phyloP scores from a whole-genome alignment of 2,113 vertebrate genomes.

The Chaetodon auriga region DNA sequence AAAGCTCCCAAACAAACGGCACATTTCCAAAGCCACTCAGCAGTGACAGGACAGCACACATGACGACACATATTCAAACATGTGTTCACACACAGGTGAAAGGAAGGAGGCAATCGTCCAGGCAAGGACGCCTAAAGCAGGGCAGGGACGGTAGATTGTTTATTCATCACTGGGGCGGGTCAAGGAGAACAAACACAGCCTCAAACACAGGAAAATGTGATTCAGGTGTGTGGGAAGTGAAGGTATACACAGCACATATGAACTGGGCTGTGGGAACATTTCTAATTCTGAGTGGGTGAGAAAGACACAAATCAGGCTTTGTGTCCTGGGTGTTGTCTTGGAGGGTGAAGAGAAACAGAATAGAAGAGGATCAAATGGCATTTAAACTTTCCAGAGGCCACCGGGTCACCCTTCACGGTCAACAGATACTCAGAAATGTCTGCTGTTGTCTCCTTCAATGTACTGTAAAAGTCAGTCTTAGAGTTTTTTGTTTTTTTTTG shows the following conservation, averaged over 20 bases:
- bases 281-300: conserved; percentile 36
- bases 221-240: conserved; percentile 68
- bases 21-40: conserved; percentile 23
- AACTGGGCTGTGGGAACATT: conserved; percentile 27
- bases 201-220: conserved; percentile 64
- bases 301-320: conserved; percentile 39
- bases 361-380: conserved; percentile 46
- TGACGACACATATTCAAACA: neutral
- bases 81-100: conserved; percentile 34
- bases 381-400: conserved; percentile 23
- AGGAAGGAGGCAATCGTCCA: conserved; percentile 27
- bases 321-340: conserved; percentile 38
- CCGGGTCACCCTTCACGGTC: neutral
- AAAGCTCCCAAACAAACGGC: conserved; percentile 11
- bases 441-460: conserved; percentile 23
- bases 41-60: conserved; percentile 7
- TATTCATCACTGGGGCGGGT: conserved; percentile 49
- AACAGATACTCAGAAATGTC: conserved; percentile 26
- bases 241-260: conserved; percentile 26
- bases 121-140: conserved; percentile 33
- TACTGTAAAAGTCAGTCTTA: conserved; percentile 17
- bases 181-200: conserved; percentile 54
- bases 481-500: too few species aligned
- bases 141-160: conserved; percentile 50
- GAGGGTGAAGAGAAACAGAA: conserved; percentile 37